Base-by-base conservation (phyloP, 2,113 vertebrate genomes). In the Acanthochromis polyacanthus region DNA sequence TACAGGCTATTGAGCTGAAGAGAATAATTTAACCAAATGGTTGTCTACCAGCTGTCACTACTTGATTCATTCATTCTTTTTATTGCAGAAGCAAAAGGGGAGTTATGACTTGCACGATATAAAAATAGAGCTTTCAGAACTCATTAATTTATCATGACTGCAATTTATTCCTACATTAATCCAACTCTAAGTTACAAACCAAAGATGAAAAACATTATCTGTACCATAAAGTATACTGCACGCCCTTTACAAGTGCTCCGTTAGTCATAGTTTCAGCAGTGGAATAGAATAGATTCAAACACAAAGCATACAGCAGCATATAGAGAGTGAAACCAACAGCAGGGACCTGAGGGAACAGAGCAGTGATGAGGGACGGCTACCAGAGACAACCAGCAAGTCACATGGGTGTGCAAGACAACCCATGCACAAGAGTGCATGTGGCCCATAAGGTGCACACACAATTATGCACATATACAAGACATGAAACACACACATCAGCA, bases 351-450 rank as follows among this genome's bases (percentile, higher is more conserved):
- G 85, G 86, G 85, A 91, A 66, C 74, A 65, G 45, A 82, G 77
- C 81, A 72, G 85, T 79, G 88, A 88, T 93, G 92, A 94, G 78
- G 87, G 92, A 94, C 66, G 46, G 62, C 85, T 89, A 91, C 88
- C 91, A 91, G 89, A 91, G 86, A 90, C 87, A 88, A 86, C 83
- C 79, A 77, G 81, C 61, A 84, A 87, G 80, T 82, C 83, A 82
- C 68, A 80, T 73, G 77, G 71, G 61, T 76, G 74, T 76, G 71
- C 75, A 76, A 76, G 69, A 78, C 74, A 85, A 87, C 76, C 43
- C 75, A 61, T 53, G 79, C 69, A 82, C 72, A 78, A 38, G 48
- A 58, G 68, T 70, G 62, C 53, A 76, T 66, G 19, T 2, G 17
- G 28, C 25, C 70, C 59, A 71, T 76, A 75, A 71, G 84, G 76